A percentile compares a stretch with the other conserved stretches of the same genome.
Conservation (phyloP, 2,797 vertebrate genomes). For the Cephalopachus bancanus region DNA sequence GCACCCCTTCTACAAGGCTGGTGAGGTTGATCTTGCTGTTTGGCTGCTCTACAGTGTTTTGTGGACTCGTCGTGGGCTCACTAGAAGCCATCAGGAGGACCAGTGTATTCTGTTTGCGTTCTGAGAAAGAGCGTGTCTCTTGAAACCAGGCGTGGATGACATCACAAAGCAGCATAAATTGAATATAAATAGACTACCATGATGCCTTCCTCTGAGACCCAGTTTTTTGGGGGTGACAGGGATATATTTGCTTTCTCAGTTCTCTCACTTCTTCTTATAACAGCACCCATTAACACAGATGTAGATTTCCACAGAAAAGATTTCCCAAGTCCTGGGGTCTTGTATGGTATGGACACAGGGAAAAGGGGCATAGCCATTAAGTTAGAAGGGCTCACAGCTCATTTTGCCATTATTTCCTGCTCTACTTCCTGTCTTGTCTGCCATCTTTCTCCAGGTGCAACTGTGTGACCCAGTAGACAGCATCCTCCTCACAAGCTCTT, state of each 20-base stretch:
- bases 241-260: neutral
- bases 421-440: too few relatives aligned
- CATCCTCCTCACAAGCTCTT: accelerated
- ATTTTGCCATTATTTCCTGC: accelerated
- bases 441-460: neutral
- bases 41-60: neutral
- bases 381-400: too few relatives aligned
- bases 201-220: too few relatives aligned
- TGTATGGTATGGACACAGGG: too few relatives aligned
- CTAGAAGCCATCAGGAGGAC: too few relatives aligned
- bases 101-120: accelerated
- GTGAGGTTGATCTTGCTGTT: accelerated
- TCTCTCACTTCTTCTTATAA: neutral
- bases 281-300: accelerated
- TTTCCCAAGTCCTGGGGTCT: neutral
- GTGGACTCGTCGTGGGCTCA: neutral
- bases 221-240: too few relatives aligned
- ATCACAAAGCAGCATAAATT: accelerated
- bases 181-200: accelerated
- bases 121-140: neutral
- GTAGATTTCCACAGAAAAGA: neutral
- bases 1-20: accelerated
- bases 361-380: too few relatives aligned
- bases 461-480: too few relatives aligned
- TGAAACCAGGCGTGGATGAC: too few relatives aligned